These are phyloP conservation scores for Mustela lutreola DNA, from an alignment of 2,113 vertebrate species.

Conservation along the genomic window DNA sequence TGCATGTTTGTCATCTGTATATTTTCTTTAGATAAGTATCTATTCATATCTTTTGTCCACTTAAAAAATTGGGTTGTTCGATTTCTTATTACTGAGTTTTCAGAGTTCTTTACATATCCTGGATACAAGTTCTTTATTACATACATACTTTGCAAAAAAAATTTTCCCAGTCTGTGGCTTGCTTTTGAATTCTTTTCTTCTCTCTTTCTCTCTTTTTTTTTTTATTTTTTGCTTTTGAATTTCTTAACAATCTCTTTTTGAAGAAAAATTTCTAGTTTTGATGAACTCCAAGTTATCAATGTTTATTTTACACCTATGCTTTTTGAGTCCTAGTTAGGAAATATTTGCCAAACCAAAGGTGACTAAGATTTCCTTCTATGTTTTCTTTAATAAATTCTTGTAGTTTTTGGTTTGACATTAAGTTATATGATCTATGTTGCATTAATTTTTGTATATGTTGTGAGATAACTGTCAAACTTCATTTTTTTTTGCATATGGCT, in stretches of 20 bases:
- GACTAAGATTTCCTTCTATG: background rate
- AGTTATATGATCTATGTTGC: background rate
- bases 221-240: background rate
- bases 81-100: background rate
- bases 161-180: background rate
- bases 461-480: slow-evolving; percentile 8
- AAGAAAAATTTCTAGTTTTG: slow-evolving; percentile 37
- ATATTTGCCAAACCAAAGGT: background rate
- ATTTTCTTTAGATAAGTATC: background rate
- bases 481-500: background rate
- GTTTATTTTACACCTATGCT: background rate
- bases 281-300: background rate
- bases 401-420: background rate
- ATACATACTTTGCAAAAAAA: background rate
- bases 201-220: background rate
- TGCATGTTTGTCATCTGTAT: background rate
- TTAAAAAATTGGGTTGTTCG: background rate
- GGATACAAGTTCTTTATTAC: background rate
- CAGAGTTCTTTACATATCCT: background rate
- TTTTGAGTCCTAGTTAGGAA: background rate
- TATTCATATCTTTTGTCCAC: background rate
- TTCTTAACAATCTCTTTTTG: slow-evolving; percentile 13
- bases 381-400: background rate
- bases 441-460: background rate
- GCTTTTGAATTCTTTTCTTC: background rate